A percentile compares a stretch with the other conserved stretches of the same genome.
Conservation (phyloP, 2,888 invertebrate species). For the Dilophus febrilis region DNA sequence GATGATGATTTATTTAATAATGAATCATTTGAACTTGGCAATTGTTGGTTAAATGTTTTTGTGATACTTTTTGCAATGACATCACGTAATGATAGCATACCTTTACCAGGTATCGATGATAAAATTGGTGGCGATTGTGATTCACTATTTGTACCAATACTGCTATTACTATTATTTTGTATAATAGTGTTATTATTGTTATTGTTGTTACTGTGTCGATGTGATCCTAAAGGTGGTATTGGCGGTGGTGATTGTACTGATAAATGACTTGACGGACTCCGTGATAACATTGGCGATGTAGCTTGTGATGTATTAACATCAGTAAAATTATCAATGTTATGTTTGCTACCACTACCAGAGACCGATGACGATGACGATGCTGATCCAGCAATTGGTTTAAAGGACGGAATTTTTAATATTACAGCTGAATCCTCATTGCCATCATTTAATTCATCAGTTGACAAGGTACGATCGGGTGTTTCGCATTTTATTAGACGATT, state of each 20-base stretch:
- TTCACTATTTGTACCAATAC: constrained; percentile 21
- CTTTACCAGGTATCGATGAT: constrained; percentile 30
- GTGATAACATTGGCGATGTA: constrained; percentile 10
- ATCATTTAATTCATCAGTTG: constrained; percentile 25
- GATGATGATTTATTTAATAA: constrained; percentile 5
- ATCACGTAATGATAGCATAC: constrained; percentile 57
- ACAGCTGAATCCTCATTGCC: constrained; percentile 40
- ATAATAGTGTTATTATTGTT: no score
- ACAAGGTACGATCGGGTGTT: constrained; percentile 32
- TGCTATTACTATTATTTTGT: no score
- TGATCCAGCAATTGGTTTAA: constrained; percentile 42
- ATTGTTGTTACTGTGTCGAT: no score
- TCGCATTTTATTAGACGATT: constrained; percentile 28
- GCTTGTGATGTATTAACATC: constrained; percentile 18
- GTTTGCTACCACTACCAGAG: no score
- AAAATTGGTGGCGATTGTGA: constrained; percentile 40
- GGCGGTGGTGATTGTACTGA: constrained; percentile 33
- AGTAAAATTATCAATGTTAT: constrained; percentile 33
- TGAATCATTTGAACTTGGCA: constrained; percentile 21
- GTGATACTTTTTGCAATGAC: constrained; percentile 85
- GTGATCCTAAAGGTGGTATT: no score
- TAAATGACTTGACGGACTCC: constrained; percentile 18
- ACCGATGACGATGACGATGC: constrained; percentile 16
- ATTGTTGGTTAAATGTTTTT: constrained; percentile 44
- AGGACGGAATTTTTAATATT: constrained; percentile 88